Evolutionary conservation across 2,113 vertebrate species (phyloP).

Genomic region (Planiliza haematocheilus): DNA sequence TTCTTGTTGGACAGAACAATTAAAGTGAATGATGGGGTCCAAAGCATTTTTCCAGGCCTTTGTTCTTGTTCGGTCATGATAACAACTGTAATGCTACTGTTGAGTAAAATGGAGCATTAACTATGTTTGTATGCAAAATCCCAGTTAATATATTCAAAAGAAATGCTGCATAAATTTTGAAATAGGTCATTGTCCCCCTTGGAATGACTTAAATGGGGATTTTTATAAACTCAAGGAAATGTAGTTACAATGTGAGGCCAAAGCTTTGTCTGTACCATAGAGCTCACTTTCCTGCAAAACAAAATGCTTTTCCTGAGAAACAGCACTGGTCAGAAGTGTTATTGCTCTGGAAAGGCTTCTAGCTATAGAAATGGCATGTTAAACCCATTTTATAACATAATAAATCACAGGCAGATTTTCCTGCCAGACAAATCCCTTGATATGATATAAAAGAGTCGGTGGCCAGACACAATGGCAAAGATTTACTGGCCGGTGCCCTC

Average conservation of each 20-base stretch:
- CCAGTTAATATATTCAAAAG: slow-evolving; percentile 58
- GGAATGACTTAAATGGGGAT: slow-evolving; percentile 46
- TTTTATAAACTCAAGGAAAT: slow-evolving; percentile 58
- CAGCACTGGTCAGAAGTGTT: slow-evolving; percentile 52
- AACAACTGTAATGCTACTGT: slow-evolving; percentile 57
- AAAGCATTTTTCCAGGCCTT: slow-evolving; percentile 60
- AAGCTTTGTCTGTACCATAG: slow-evolving; percentile 51
- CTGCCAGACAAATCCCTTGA: slow-evolving; percentile 74
- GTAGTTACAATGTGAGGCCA: slow-evolving; percentile 37
- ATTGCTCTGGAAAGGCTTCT: slow-evolving; percentile 62
- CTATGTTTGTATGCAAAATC: slow-evolving; percentile 74
- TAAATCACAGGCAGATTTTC: slow-evolving; percentile 78
- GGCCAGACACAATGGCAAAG: slow-evolving; percentile 67
- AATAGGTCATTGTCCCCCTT: slow-evolving; percentile 45
- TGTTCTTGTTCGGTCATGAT: slow-evolving; percentile 51
- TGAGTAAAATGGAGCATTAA: slow-evolving; percentile 54
- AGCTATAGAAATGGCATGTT: slow-evolving; percentile 65
- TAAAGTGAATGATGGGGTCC: slow-evolving; percentile 55
- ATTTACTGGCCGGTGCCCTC: slow-evolving; percentile 65
- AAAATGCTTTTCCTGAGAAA: slow-evolving; percentile 45
- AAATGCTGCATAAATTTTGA: slow-evolving; percentile 71
- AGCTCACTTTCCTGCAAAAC: slow-evolving; percentile 42
- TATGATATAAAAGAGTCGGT: slow-evolving; percentile 68
- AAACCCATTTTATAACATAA: slow-evolving; percentile 72
- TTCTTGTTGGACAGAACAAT: slow-evolving; percentile 65